Conservation (phyloP, 1,140 invertebrate genomes). For the Tetragnatha versicolor region DNA sequence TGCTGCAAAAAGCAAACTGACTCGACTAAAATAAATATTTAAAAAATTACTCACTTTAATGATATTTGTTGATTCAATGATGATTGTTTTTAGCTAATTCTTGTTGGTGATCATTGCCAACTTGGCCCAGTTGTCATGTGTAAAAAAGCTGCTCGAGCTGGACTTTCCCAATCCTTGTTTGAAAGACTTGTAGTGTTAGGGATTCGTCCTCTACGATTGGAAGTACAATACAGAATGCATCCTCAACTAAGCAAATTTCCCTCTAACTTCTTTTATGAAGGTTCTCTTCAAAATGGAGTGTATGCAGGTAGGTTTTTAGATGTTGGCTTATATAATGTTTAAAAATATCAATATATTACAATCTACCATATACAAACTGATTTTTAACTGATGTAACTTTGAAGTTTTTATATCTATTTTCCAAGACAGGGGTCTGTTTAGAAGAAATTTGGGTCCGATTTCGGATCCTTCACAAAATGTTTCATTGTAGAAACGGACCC, state of each 20-base stretch:
- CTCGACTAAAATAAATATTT: too few relatives aligned
- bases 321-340: too few relatives aligned
- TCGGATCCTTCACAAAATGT: too few relatives aligned
- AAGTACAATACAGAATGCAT: conserved; percentile 99
- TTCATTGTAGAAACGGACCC: too few relatives aligned
- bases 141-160: conserved; percentile 96
- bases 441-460: too few relatives aligned
- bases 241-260: conserved; percentile 96
- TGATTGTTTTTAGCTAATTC: conserved; percentile 77
- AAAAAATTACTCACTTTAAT: too few relatives aligned
- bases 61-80: conserved; percentile 7
- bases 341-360: too few relatives aligned
- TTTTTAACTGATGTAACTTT: too few relatives aligned
- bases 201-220: conserved; percentile 91
- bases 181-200: conserved; percentile 96
- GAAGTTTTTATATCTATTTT: too few relatives aligned
- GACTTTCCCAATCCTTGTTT: conserved; percentile 96
- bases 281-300: conserved; percentile 97
- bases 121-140: conserved; percentile 99
- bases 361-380: too few relatives aligned
- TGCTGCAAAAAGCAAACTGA: too few relatives aligned
- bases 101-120: conserved; percentile 99
- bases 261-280: conserved; percentile 99
- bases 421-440: neutral
- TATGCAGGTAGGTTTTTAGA: conserved; percentile 77